These are phyloP conservation scores for Bellardia pandia DNA, from an alignment of 2,888 invertebrate species.

Conservation along the genomic window DNA sequence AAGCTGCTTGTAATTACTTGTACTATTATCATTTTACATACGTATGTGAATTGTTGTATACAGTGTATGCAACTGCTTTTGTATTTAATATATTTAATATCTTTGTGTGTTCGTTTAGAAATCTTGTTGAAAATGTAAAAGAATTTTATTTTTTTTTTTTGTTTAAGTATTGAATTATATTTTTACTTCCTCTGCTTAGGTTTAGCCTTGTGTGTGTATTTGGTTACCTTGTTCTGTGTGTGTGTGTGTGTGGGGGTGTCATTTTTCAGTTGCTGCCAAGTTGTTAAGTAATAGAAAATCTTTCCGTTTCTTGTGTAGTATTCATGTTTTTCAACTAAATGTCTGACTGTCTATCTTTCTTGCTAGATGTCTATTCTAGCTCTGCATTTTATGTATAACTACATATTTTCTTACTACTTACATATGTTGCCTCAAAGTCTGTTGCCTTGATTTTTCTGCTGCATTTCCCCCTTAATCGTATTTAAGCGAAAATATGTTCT, in stretches of 20 bases:
- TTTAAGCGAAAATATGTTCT: constrained; percentile 40
- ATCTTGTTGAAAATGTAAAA: constrained; percentile 19
- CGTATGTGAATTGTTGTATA: neutral
- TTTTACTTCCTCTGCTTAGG: neutral
- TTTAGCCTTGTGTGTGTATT: neutral
- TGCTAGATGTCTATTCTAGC: constrained; percentile 6
- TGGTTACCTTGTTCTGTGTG: neutral
- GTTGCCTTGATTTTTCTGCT: constrained; percentile 55
- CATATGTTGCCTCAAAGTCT: constrained; percentile 35
- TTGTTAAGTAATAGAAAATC: constrained; percentile 44
- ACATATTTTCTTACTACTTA: neutral
- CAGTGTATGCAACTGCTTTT: no score
- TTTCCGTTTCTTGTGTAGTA: constrained; percentile 22
- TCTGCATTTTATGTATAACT: neutral
- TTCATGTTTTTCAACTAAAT: constrained; percentile 30
- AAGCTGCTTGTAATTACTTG: constrained; percentile 57
- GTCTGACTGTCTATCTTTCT: neutral
- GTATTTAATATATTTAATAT: neutral
- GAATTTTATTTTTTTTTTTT: neutral
- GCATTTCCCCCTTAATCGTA: constrained; percentile 25
- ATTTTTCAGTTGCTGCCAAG: neutral
- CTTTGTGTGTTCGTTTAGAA: constrained; percentile 13
- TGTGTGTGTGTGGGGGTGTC: neutral
- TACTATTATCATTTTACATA: constrained; percentile 29
- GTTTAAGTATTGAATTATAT: constrained; percentile 36